phyloP scores from a whole-genome alignment of 2,113 vertebrate species.

The Dicerorhinus sumatrensis region DNA sequence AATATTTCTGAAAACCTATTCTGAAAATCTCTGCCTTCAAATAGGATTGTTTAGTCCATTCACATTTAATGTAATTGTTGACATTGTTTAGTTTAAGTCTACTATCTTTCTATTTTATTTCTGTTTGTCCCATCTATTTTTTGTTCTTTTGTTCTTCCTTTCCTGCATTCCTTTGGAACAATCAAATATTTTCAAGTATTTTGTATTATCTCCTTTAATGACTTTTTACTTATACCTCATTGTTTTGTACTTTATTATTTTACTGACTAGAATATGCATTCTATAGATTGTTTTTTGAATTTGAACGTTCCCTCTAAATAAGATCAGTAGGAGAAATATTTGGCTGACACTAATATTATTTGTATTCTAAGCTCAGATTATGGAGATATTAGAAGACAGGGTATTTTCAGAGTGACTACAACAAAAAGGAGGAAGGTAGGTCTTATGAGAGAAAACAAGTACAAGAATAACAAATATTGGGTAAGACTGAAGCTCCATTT shows the following conservation, averaged over 20 bases:
- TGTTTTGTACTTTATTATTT: neutral
- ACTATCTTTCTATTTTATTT: neutral
- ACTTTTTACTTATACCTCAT: neutral
- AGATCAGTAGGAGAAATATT: neutral
- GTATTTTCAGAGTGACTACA: neutral
- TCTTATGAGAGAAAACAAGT: neutral
- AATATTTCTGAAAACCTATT: constrained; percentile 27
- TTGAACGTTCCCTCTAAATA: neutral
- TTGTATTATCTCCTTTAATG: neutral
- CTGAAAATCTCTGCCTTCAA: constrained; percentile 8
- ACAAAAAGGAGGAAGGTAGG: neutral
- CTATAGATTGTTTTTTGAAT: neutral
- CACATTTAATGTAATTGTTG: constrained; percentile 40
- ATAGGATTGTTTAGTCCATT: constrained; percentile 19
- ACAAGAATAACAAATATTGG: neutral
- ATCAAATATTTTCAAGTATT: neutral
- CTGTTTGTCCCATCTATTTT: neutral
- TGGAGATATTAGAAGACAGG: neutral
- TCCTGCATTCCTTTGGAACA: neutral
- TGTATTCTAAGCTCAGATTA: neutral
- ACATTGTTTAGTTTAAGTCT: neutral
- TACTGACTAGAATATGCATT: neutral
- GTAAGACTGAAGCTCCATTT: neutral
- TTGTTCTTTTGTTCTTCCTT: neutral
- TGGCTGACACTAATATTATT: neutral